phyloP scores from a whole-genome alignment of 2,797 vertebrate species.

The Notamacropus eugenii region DNA sequence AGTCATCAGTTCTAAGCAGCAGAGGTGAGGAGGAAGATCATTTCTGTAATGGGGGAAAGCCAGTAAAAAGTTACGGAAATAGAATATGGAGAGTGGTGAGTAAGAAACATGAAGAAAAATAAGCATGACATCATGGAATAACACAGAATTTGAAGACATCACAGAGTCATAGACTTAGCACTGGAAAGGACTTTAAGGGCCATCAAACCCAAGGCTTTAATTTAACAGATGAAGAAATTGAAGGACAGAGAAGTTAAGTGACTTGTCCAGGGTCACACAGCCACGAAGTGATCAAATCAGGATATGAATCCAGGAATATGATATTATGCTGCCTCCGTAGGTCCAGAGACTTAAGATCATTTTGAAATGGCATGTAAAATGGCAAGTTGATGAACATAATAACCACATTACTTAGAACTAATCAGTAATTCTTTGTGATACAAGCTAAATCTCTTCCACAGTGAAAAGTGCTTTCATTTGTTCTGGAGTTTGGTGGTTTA shows the following conservation, averaged over 20 bases:
- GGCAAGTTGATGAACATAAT: slow-evolving; percentile 9
- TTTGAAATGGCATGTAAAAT: background rate
- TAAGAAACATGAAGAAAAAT: background rate
- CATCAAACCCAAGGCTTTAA: background rate
- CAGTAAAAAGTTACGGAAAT: background rate
- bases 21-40: background rate
- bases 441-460: background rate
- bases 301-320: background rate
- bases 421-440: background rate
- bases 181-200: background rate
- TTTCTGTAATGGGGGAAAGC: background rate
- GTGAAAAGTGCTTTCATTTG: slow-evolving; percentile 18
- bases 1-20: background rate
- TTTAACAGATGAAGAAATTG: background rate
- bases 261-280: background rate
- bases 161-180: background rate
- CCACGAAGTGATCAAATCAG: background rate
- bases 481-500: background rate
- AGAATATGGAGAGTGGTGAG: background rate
- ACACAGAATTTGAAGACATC: background rate
- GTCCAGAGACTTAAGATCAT: background rate
- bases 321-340: background rate
- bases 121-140: background rate
- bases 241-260: background rate
- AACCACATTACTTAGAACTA: slow-evolving; percentile 18